These are phyloP conservation scores for Oncorhynchus clarkii DNA, from an alignment of 2,113 vertebrate genomes.

Conservation along the genomic window DNA sequence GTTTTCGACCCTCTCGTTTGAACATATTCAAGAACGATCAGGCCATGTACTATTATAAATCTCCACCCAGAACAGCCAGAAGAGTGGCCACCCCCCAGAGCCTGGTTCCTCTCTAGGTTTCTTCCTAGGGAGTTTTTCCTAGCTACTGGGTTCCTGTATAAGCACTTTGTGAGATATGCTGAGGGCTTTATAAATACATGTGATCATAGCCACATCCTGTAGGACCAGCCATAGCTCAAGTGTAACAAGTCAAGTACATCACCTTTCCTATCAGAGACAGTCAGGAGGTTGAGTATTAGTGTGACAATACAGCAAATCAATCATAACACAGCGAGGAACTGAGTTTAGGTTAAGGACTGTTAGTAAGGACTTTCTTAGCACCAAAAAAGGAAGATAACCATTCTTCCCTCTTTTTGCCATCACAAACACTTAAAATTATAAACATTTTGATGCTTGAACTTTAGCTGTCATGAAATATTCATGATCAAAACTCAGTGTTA, in stretches of 20 bases:
- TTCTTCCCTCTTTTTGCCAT: neutral
- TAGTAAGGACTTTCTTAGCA: neutral
- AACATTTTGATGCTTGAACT: neutral
- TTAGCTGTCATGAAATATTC: neutral
- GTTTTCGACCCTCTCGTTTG: too few relatives aligned
- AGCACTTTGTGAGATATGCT: too few relatives aligned
- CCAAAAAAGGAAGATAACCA: neutral
- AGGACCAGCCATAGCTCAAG: neutral
- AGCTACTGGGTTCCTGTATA: too few relatives aligned
- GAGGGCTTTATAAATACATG: slow-evolving; percentile 13
- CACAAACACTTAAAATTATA: neutral
- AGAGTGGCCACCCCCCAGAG: too few relatives aligned
- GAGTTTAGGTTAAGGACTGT: neutral
- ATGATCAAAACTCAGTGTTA: neutral
- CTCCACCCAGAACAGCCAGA: too few relatives aligned
- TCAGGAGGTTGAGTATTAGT: neutral
- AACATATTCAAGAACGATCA: too few relatives aligned
- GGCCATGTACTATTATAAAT: too few relatives aligned
- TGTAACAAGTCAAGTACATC: neutral
- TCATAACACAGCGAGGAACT: neutral
- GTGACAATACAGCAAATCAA: neutral
- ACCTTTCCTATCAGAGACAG: neutral
- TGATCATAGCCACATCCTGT: too few relatives aligned
- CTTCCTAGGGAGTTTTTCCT: too few relatives aligned
- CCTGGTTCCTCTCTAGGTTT: too few relatives aligned